These are phyloP conservation scores for Schizotus pectinicornis DNA, from an alignment of 2,888 invertebrate species.

Conservation along the genomic window DNA sequence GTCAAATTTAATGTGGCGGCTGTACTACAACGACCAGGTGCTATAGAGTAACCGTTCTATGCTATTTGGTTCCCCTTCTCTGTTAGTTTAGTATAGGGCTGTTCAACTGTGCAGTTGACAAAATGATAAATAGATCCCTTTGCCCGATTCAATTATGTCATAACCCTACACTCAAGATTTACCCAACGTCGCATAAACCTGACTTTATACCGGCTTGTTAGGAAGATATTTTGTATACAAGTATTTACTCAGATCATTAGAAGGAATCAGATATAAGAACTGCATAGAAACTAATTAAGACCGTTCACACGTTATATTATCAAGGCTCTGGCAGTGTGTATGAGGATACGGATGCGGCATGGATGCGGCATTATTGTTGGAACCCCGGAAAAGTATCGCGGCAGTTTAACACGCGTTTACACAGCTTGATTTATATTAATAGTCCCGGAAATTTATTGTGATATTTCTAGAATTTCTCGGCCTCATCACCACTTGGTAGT, in stretches of 20 bases:
- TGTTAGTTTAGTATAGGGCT: constrained; percentile 40
- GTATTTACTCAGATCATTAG: constrained; percentile 23
- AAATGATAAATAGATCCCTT: constrained; percentile 51
- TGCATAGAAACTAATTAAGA: constrained; percentile 42
- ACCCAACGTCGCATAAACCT: constrained; percentile 8
- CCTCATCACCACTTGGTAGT: constrained; percentile 1
- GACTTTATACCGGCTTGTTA: constrained; percentile 22
- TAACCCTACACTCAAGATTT: constrained; percentile 30
- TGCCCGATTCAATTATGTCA: constrained; percentile 45
- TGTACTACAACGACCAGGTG: constrained; percentile 54
- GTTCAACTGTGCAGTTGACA: constrained; percentile 49
- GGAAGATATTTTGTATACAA: constrained; percentile 15
- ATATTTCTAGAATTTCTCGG: not conserved
- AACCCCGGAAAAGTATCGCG: constrained; percentile 31
- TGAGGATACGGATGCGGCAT: constrained; percentile 15
- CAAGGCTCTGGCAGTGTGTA: constrained; percentile 13
- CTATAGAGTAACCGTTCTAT: constrained; percentile 52
- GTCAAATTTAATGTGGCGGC: constrained; percentile 47
- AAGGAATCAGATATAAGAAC: constrained; percentile 17
- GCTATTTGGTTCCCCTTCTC: constrained; percentile 39
- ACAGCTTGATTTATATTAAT: constrained; percentile 20
- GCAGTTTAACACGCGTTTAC: constrained; percentile 18
- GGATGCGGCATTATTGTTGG: no score
- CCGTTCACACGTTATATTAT: constrained; percentile 45
- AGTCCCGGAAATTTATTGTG: constrained; percentile 19